Evolutionary conservation across 2,888 invertebrate species (phyloP).

Genomic region (Ornithoptera priamus): DNA sequence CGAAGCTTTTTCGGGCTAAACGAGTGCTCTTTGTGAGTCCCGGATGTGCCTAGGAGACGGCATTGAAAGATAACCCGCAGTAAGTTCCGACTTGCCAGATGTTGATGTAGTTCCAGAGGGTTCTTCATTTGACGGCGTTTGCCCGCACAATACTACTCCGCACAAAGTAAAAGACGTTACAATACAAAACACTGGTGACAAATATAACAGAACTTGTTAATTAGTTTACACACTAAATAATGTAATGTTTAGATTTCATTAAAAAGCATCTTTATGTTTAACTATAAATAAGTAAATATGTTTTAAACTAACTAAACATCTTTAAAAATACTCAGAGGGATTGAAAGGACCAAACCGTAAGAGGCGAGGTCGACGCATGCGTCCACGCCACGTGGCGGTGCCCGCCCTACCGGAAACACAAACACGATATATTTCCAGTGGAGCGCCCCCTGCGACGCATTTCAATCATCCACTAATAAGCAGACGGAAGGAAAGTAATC

Average conservation of each 20-base stretch:
- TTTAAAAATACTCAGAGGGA: conserved; percentile 7
- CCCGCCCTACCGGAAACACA: conserved; percentile 65
- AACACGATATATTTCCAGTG: conserved; percentile 61
- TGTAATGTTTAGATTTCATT: conserved; percentile 15
- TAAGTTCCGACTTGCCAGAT: conserved; percentile 60
- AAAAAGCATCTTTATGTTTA: conserved; percentile 14
- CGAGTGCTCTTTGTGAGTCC: conserved; percentile 49
- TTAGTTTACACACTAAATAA: conserved; percentile 7
- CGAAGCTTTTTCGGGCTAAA: conserved; percentile 50
- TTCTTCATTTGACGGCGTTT: conserved; percentile 19
- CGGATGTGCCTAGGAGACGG: conserved; percentile 41
- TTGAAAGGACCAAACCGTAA: conserved; percentile 9
- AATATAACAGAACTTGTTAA: neutral
- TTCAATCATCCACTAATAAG: conserved; percentile 79
- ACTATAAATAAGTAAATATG: conserved; percentile 15
- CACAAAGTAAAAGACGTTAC: neutral
- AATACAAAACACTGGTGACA: neutral
- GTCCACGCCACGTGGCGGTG: conserved; percentile 50
- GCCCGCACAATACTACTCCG: neutral
- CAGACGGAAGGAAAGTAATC: conserved; percentile 77
- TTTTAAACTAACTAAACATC: conserved; percentile 22
- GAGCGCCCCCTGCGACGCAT: conserved; percentile 77
- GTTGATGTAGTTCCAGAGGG: conserved; percentile 40
- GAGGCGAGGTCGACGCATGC: neutral
- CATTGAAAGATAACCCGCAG: conserved; percentile 44